Evolutionary conservation across 2,113 vertebrate genomes (phyloP).

Genomic region (Seriola rivoliana): DNA sequence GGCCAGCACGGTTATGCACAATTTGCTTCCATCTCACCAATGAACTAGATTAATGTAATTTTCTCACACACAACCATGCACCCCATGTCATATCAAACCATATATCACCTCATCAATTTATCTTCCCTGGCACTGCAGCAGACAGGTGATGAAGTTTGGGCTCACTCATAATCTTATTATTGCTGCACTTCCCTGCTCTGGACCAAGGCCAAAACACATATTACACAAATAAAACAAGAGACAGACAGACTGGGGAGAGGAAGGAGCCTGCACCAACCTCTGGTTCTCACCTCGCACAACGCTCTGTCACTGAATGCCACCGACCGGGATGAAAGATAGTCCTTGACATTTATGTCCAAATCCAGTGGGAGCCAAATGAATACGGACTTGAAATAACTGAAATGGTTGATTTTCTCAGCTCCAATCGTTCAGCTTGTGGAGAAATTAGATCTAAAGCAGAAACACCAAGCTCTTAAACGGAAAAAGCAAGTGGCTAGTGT

Average conservation of each 20-base stretch:
- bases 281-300: constrained; percentile 15
- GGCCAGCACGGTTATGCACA: constrained; percentile 2
- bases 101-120: constrained; percentile 70
- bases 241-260: constrained; percentile 44
- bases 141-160: constrained; percentile 77
- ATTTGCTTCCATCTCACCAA: constrained; percentile 44
- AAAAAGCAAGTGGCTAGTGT: background rate
- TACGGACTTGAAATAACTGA: constrained; percentile 24
- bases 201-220: constrained; percentile 82
- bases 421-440: background rate
- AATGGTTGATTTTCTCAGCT: constrained; percentile 4
- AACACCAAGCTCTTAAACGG: background rate
- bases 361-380: constrained; percentile 35
- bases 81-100: constrained; percentile 39
- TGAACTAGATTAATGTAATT: constrained; percentile 44
- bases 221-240: constrained; percentile 81
- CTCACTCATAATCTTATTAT: constrained; percentile 79
- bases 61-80: constrained; percentile 27
- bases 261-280: constrained; percentile 41
- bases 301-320: constrained; percentile 39
- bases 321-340: constrained; percentile 49
- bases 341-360: constrained; percentile 59
- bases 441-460: background rate
- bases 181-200: constrained; percentile 68
- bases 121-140: constrained; percentile 60